phyloP scores from a whole-genome alignment of 2,888 invertebrate species.

The Caenorhabditis wallacei region DNA sequence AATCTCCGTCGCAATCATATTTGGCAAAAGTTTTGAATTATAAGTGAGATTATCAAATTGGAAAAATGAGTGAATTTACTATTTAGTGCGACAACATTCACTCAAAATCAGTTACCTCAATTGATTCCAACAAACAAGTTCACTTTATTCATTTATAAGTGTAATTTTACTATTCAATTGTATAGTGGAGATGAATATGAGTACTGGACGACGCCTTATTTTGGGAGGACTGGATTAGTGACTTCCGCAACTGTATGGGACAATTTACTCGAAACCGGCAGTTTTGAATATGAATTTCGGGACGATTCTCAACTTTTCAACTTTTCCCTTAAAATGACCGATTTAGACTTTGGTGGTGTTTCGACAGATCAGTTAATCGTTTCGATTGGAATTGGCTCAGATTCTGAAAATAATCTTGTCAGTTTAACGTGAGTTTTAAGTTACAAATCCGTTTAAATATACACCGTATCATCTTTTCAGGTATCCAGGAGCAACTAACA shows the following conservation, averaged over 20 bases:
- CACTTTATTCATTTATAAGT: constrained; percentile 1
- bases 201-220: background rate
- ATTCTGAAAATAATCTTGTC: background rate
- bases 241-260: constrained; percentile 6
- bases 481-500: background rate
- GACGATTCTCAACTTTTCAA: background rate
- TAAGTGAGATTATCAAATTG: constrained; percentile 1
- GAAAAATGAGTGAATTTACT: background rate
- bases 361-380: background rate
- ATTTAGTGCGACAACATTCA: background rate
- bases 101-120: constrained; percentile 17
- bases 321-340: background rate
- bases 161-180: background rate
- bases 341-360: background rate
- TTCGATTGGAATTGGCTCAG: background rate
- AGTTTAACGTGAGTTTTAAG: background rate
- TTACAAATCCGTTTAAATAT: background rate
- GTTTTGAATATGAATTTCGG: background rate
- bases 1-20: constrained; percentile 12
- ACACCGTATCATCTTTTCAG: constrained; percentile 3
- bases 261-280: background rate
- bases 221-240: constrained; percentile 9
- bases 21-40: background rate
- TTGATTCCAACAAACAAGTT: constrained; percentile 14
- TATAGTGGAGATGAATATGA: constrained; percentile 3